Evolutionary conservation across 2,888 invertebrate species (phyloP).

Genomic region (Agrilus biguttatus): DNA sequence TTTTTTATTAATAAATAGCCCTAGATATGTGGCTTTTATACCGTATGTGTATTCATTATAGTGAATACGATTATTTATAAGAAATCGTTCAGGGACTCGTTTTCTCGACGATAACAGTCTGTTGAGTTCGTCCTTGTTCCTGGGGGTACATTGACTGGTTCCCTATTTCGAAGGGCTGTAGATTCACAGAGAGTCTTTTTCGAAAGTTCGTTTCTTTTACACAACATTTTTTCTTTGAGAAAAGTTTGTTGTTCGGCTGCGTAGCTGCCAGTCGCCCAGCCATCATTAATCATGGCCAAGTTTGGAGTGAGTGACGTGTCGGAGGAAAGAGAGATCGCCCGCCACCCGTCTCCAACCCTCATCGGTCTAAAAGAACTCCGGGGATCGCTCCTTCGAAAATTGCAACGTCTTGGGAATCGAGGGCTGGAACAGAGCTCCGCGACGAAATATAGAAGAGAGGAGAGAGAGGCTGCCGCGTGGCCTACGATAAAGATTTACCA

Average conservation of each 20-base stretch:
- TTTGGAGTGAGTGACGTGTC: constrained; percentile 37
- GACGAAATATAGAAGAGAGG: constrained; percentile 17
- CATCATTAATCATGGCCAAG: constrained; percentile 43
- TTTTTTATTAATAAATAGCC: too few species aligned
- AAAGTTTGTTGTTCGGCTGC: constrained; percentile 44
- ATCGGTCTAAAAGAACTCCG: constrained; percentile 27
- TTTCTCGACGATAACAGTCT: too few species aligned
- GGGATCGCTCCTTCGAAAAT: constrained; percentile 32
- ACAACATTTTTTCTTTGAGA: constrained; percentile 41
- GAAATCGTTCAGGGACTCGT: too few species aligned
- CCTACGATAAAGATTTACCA: constrained; percentile 12
- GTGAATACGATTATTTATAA: too few species aligned
- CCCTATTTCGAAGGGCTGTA: constrained; percentile 29
- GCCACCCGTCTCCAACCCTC: constrained; percentile 18
- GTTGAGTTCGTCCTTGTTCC: too few species aligned
- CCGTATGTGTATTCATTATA: too few species aligned
- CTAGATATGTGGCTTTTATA: too few species aligned
- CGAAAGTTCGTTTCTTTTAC: constrained; percentile 34
- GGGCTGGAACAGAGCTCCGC: constrained; percentile 16
- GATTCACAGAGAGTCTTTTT: constrained; percentile 33
- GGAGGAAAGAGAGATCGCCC: constrained; percentile 25
- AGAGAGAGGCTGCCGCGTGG: not conserved
- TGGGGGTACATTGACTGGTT: too few species aligned
- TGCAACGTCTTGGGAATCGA: constrained; percentile 29
- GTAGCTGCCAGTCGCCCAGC: constrained; percentile 38